A percentile compares a stretch with the other conserved stretches of the same genome.
phyloP scores from a whole-genome alignment of 2,888 invertebrate genomes.

The Prostheceraeus crozeri region DNA sequence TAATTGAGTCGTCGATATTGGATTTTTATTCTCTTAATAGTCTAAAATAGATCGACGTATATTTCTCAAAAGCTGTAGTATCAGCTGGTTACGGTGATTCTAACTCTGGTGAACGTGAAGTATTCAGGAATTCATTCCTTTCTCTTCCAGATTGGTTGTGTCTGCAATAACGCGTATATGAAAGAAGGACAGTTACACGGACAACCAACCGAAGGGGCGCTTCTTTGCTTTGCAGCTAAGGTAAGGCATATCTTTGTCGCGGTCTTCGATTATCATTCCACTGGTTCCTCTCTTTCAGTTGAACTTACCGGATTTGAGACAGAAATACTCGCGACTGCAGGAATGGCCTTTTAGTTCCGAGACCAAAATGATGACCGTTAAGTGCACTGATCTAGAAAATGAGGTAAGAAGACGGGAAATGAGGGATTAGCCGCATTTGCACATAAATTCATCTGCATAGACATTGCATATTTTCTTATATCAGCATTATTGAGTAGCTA shows the following conservation, averaged over 20 bases:
- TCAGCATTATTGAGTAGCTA: too few species aligned
- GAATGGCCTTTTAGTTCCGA: conserved; percentile 96
- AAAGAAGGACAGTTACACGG: conserved; percentile 76
- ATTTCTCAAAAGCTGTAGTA: too few species aligned
- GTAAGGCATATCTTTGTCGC: conserved; percentile 46
- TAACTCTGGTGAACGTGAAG: conserved; percentile 40
- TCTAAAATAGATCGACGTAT: too few species aligned
- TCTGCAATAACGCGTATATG: conserved; percentile 90
- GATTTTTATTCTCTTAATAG: too few species aligned
- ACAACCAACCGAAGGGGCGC: conserved; percentile 90
- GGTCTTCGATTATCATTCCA: too few species aligned
- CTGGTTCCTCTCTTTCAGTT: conserved; percentile 59
- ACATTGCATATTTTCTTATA: too few species aligned
- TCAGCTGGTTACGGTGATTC: conserved; percentile 24
- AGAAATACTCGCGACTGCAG: conserved; percentile 74
- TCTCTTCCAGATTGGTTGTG: conserved; percentile 63
- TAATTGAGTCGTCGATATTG: too few species aligned
- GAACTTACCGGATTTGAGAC: conserved; percentile 71
- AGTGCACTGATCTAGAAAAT: conserved; percentile 66
- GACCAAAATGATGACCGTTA: conserved; percentile 96
- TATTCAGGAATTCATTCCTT: too few species aligned
- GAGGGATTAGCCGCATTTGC: too few species aligned
- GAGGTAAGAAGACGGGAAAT: too few species aligned
- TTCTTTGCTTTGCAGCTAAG: conserved; percentile 84
- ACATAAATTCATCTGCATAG: too few species aligned